Evolutionary conservation across 2,113 vertebrate genomes (phyloP).

Genomic region (Elachura formosa): DNA sequence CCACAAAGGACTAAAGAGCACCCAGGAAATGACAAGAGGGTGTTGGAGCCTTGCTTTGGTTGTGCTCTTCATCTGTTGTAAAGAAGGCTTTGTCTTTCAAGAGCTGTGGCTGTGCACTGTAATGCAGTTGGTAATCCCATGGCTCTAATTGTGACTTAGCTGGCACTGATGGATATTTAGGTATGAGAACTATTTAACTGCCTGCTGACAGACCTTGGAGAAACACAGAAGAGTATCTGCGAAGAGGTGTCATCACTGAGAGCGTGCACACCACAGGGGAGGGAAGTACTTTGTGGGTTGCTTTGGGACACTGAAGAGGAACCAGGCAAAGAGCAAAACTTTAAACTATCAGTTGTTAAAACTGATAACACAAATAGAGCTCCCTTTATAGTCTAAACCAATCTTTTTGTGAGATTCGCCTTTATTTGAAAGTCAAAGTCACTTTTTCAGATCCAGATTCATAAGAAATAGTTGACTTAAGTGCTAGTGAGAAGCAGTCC

Average conservation of each 20-base stretch:
- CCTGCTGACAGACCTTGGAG: background rate
- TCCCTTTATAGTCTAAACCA: background rate
- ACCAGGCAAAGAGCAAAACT: background rate
- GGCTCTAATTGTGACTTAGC: background rate
- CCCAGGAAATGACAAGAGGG: background rate
- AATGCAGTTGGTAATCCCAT: background rate
- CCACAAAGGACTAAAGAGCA: background rate
- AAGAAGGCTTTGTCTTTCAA: background rate
- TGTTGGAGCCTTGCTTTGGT: background rate
- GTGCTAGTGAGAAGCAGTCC: background rate
- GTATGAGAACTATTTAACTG: accelerated
- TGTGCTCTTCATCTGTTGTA: background rate
- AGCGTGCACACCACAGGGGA: accelerated
- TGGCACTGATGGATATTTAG: background rate
- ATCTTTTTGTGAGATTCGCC: background rate
- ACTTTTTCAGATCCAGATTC: background rate
- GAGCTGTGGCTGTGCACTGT: background rate
- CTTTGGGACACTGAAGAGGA: background rate
- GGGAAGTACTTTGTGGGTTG: accelerated
- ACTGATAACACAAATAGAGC: background rate
- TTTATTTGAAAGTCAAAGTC: background rate
- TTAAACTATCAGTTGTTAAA: too few relatives aligned
- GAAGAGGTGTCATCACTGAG: background rate
- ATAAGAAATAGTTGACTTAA: background rate
- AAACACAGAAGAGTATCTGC: background rate